Conservation (phyloP, 92 coral and sea anemone species). For the Galaxea fascicularis region DNA sequence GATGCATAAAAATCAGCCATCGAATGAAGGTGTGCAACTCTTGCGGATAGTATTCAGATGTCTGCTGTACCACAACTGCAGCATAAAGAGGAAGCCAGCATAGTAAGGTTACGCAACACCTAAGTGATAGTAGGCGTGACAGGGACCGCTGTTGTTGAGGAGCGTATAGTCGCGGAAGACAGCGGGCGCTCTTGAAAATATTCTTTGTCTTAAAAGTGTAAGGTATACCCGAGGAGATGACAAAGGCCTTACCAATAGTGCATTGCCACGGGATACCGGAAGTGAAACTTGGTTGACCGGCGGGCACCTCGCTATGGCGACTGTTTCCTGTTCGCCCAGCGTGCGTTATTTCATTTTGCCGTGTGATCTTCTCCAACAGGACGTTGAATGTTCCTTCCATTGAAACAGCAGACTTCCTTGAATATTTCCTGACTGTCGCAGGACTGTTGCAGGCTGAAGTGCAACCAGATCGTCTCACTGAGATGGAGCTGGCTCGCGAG, state of each 20-base stretch:
- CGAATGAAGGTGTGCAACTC: conserved; percentile 6
- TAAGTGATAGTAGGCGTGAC: conserved; percentile 16
- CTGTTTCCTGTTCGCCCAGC: not conserved
- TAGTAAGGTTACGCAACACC: conserved; percentile 14
- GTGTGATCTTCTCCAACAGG: conserved; percentile 8
- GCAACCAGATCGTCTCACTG: not conserved
- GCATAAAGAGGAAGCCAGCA: conserved; percentile 23
- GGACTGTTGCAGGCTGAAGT: conserved; percentile 18
- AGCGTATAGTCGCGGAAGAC: conserved; percentile 8
- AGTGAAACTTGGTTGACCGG: not conserved
- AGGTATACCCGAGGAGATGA: conserved; percentile 11
- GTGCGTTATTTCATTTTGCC: conserved; percentile 9
- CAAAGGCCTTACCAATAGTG: not conserved
- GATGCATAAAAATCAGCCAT: conserved; percentile 29
- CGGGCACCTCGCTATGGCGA: not conserved
- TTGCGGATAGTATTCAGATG: conserved; percentile 4
- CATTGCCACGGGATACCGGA: not conserved
- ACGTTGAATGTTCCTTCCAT: conserved; percentile 5
- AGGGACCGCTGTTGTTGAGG: conserved; percentile 19
- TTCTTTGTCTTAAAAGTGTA: not conserved
- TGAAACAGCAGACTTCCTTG: not conserved
- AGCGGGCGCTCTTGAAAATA: conserved; percentile 2
- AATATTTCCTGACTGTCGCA: not conserved
- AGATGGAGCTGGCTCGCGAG: not conserved
- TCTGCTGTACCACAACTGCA: not conserved